Evolutionary conservation across 2,888 invertebrate species (phyloP).

Genomic region (Rhagonycha fulva): DNA sequence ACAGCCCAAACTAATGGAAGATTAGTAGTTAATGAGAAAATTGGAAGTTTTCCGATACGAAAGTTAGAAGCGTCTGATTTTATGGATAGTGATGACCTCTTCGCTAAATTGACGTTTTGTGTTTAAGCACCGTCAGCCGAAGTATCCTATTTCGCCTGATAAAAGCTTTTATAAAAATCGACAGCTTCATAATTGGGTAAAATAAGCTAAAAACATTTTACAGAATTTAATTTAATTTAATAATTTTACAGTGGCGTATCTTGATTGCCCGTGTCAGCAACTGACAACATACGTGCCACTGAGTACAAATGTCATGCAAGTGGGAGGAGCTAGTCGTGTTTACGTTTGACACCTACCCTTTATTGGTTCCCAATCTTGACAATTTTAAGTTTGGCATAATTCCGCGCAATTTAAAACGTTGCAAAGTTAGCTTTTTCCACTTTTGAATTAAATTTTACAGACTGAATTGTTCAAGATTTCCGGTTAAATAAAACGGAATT

Average conservation of each 20-base stretch:
- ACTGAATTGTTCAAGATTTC: background rate
- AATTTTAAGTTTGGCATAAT: background rate
- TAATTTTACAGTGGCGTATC: background rate
- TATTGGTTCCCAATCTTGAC: background rate
- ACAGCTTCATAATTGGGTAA: background rate
- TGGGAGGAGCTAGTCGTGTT: background rate
- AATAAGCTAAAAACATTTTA: background rate
- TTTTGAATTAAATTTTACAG: background rate
- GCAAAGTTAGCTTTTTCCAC: background rate
- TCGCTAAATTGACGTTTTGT: background rate
- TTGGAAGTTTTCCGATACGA: background rate
- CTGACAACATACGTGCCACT: background rate
- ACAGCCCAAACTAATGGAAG: background rate
- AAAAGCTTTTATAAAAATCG: background rate
- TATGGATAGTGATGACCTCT: background rate
- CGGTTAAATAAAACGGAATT: background rate
- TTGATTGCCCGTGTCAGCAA: background rate
- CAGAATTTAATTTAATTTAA: background rate
- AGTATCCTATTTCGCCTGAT: background rate
- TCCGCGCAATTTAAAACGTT: background rate
- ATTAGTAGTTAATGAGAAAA: background rate
- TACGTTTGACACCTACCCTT: background rate
- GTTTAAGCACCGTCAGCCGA: background rate
- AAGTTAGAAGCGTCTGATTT: background rate
- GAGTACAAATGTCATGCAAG: background rate